These are phyloP conservation scores for Psophia crepitans DNA, from an alignment of 2,113 vertebrate genomes.

Conservation along the genomic window DNA sequence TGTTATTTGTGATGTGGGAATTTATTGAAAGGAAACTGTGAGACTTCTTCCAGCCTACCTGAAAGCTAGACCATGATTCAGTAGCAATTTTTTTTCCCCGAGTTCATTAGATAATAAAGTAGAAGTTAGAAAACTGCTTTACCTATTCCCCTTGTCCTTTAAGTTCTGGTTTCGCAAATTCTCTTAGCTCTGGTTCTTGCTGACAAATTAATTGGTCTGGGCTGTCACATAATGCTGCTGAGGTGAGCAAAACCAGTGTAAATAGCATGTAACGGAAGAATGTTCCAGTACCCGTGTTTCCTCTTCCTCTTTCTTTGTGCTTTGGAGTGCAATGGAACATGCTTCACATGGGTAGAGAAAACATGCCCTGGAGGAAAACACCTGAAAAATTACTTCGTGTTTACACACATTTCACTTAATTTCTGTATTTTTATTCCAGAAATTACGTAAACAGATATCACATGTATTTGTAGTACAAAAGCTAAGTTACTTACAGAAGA, in stretches of 20 bases:
- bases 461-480: not conserved
- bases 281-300: not conserved
- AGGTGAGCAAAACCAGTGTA: not conserved
- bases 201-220: not conserved
- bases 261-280: not conserved
- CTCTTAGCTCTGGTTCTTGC: not conserved
- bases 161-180: not conserved
- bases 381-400: not conserved
- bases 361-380: not conserved
- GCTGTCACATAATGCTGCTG: not conserved
- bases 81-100: not conserved
- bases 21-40: not conserved
- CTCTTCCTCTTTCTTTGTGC: not conserved
- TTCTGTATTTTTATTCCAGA: not conserved
- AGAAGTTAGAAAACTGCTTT: not conserved
- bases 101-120: not conserved
- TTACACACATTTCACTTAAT: not conserved
- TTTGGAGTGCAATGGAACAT: not conserved
- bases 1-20: not conserved
- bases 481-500: not conserved
- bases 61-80: not conserved
- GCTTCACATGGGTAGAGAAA: not conserved
- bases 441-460: not conserved
- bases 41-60: not conserved
- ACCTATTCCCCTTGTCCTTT: not conserved